These are phyloP conservation scores for Meriones unguiculatus DNA, from an alignment of 2,113 vertebrate species.

Conservation along the genomic window DNA sequence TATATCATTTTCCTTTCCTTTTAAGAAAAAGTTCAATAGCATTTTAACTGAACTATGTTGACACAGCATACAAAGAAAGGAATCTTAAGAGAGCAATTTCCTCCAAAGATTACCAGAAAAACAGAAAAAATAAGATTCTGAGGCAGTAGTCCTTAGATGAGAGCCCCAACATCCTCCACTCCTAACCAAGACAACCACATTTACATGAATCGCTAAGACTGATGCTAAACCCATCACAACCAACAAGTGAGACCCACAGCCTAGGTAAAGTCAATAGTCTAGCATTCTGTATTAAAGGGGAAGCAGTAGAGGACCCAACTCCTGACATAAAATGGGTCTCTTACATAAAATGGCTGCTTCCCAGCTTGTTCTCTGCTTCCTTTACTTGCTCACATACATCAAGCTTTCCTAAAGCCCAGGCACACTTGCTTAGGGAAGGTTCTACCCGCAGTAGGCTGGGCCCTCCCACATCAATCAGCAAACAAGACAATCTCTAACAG, in stretches of 20 bases:
- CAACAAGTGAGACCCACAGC: neutral
- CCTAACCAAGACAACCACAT: slow-evolving; percentile 7
- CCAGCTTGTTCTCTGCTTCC: neutral
- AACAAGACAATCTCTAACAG: neutral
- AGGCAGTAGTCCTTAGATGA: neutral
- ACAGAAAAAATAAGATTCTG: neutral
- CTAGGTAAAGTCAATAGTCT: neutral
- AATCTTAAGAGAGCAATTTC: slow-evolving; percentile 3
- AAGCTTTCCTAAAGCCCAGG: neutral
- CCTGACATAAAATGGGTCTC: neutral
- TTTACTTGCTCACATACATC: neutral
- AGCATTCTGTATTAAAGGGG: neutral
- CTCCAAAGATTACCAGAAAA: neutral
- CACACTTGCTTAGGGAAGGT: neutral
- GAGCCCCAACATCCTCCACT: neutral
- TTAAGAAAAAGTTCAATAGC: slow-evolving; percentile 10
- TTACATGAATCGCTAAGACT: slow-evolving; percentile 26
- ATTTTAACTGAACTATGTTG: neutral
- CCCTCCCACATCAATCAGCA: neutral
- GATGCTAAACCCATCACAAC: neutral
- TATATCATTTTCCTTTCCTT: neutral
- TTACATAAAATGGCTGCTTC: neutral
- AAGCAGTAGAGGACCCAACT: neutral
- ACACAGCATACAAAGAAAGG: slow-evolving; percentile 9
- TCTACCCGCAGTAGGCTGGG: neutral